Base-by-base conservation (phyloP, 1,140 invertebrate species). In the Periplaneta americana region DNA sequence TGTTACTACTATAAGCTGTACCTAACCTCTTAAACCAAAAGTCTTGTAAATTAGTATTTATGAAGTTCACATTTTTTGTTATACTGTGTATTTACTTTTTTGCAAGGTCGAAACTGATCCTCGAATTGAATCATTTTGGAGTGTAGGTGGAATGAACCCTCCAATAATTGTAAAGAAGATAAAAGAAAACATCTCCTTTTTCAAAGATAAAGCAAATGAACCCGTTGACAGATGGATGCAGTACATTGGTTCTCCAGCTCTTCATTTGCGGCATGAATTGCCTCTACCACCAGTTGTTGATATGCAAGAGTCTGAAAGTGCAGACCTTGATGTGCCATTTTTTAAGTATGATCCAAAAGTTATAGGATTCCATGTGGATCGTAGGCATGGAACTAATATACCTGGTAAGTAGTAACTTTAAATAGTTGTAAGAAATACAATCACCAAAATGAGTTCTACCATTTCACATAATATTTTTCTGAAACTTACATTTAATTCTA, bases 111-210 rank as follows among this genome's bases (percentile, higher is more conserved):
- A 96, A 87, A 89, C 90, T 85, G 91, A 94, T 82, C 93, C 95
- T 11, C 89, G 95, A 48, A 87, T 94, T 84, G 95, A 96, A 90
- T 92, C 95, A 75, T 95, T 94, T 86, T 96, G 96, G 96, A 90
- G 90, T 84, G 90, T 91, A 80, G 95, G 95, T 82, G 93, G 94
- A 82, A 89, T 95, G 83, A 86, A 92, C 83, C 89, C 91, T 1
- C 88, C 91, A n/a, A 82, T 86, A 66, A 85, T 85, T 83, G 84
- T 90, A 5, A 85, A 86, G 10, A 89, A 86, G 80, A 86, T 83
- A 57, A 89, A 88, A 83, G 84, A 87, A 77, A 87, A 22, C 0
- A 35, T 0, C 34, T 6, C 17, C 6, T 89, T 86, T 85, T 83
- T 86, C 8, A 89, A 90, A 86, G 83, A 88, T 2, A 83, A 84